Percentiles rank a stretch among this genome's conserved stretches.
phyloP scores from a whole-genome alignment of 2,888 invertebrate species.

The Pedicia rivosa region DNA sequence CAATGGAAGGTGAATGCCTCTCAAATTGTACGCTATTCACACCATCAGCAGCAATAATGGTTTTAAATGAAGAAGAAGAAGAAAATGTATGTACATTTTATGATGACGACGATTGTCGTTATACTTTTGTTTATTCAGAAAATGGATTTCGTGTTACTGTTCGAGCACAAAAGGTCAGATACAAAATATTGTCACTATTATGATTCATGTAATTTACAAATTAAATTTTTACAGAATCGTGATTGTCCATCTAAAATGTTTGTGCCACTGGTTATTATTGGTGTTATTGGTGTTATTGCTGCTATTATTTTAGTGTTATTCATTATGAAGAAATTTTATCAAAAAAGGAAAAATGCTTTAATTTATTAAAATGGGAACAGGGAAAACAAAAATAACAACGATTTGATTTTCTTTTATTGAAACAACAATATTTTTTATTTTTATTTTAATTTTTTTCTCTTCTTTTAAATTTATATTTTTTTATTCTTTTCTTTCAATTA shows the following conservation, averaged over 20 bases:
- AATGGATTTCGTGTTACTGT: constrained; percentile 46
- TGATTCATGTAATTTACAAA: too few species aligned
- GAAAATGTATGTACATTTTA: constrained; percentile 69
- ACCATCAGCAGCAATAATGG: constrained; percentile 37
- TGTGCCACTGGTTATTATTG: constrained; percentile 74
- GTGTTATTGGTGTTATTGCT: constrained; percentile 90
- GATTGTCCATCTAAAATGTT: constrained; percentile 75
- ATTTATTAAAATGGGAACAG: too few species aligned
- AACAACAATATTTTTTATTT: too few species aligned
- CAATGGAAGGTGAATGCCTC: constrained; percentile 38
- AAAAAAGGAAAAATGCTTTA: too few species aligned
- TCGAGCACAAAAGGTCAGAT: constrained; percentile 60
- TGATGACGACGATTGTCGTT: constrained; percentile 83
- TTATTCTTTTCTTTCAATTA: too few species aligned
- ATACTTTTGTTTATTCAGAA: constrained; percentile 76
- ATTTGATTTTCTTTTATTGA: too few species aligned
- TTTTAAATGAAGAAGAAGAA: constrained; percentile 54
- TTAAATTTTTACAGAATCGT: too few species aligned
- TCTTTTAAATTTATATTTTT: too few species aligned
- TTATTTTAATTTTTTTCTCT: too few species aligned
- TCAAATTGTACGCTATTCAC: constrained; percentile 49
- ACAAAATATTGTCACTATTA: too few species aligned
- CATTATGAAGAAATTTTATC: too few species aligned
- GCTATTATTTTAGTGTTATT: constrained; percentile 92
- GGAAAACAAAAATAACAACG: too few species aligned